Conservation (phyloP, 92 coral and sea anemone species). For the Heliopora coerulea region DNA sequence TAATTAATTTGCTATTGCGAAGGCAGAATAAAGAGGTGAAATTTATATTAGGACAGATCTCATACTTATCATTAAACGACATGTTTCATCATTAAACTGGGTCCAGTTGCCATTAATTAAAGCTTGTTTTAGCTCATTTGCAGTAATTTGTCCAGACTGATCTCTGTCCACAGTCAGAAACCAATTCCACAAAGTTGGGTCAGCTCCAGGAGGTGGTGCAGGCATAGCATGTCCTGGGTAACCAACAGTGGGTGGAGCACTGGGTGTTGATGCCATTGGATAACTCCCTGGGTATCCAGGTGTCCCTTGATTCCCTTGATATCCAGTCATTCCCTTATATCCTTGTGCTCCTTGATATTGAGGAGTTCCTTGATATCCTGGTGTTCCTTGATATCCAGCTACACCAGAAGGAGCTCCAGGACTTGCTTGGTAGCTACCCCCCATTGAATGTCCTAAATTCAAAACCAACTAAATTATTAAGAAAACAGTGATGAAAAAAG, state of each 20-base stretch:
- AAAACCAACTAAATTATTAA: background rate
- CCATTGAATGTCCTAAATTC: background rate
- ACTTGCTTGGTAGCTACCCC: slow-evolving; percentile 14
- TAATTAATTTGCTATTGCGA: no score
- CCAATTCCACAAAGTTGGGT: slow-evolving; percentile 96
- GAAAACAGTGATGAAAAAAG: no score
- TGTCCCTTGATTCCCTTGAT: slow-evolving; percentile 37
- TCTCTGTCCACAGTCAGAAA: slow-evolving; percentile 85
- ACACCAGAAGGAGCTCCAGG: slow-evolving; percentile 23
- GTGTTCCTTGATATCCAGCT: slow-evolving; percentile 24
- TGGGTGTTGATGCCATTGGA: slow-evolving; percentile 50
- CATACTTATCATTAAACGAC: slow-evolving; percentile 93
- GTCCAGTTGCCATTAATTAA: slow-evolving; percentile 95
- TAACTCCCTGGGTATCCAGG: slow-evolving; percentile 53
- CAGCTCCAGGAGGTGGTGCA: slow-evolving; percentile 87
- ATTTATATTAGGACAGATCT: no score
- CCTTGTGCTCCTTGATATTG: slow-evolving; percentile 13
- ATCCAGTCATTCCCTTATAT: slow-evolving; percentile 1
- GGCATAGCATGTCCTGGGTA: slow-evolving; percentile 56
- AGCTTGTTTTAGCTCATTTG: slow-evolving; percentile 86
- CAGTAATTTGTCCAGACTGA: slow-evolving; percentile 85
- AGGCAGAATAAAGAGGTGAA: no score
- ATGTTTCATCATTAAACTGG: slow-evolving; percentile 87
- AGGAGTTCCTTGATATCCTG: slow-evolving; percentile 21
- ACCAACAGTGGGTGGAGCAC: slow-evolving; percentile 44